Evolutionary conservation across 2,797 vertebrate genomes (phyloP), one percentile per base, ranked within the genome.

Genomic region (Chromobotia macracanthus): DNA sequence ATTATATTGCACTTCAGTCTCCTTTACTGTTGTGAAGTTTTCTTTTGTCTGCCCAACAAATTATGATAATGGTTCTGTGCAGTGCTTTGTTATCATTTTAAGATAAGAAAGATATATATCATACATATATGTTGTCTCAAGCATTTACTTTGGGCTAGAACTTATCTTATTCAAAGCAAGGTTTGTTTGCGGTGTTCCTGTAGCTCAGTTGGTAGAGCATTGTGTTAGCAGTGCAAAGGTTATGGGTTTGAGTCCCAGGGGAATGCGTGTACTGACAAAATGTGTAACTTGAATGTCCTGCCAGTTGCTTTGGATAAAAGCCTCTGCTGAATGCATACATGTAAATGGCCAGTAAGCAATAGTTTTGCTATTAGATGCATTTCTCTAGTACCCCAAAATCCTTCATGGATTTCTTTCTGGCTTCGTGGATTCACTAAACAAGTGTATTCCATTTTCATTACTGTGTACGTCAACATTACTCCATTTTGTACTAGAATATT

Each of bases 151-250:
- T 44, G 19, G 35, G 63, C 63, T 56, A 13, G 35, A 67, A 50
- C n/a, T 41, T 55, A n/a, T 28, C 50, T 75, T 65, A 75, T 66
- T 55, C 41, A 28, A 28, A 46, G 21, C 73, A 28, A 25, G n/a
- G 35, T 38, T 65, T 53, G n/a, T n/a, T n/a, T n/a, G n/a, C n/a
- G n/a, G n/a, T n/a, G n/a, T n/a, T n/a, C n/a, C n/a, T n/a, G n/a
- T n/a, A n/a, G n/a, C n/a, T n/a, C n/a, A n/a, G n/a, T n/a, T n/a
- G n/a, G n/a, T n/a, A n/a, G n/a, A n/a, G n/a, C n/a, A n/a, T n/a
- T n/a, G n/a, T n/a, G n/a, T n/a, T n/a, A n/a, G n/a, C n/a, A n/a
- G n/a, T n/a, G n/a, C n/a, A n/a, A n/a, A n/a, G n/a, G n/a, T n/a
- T n/a, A n/a, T n/a, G n/a, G n/a, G n/a, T n/a, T n/a, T n/a, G n/a